These are phyloP conservation scores for Lutjanus campechanus DNA, from an alignment of 2,797 vertebrate species.

Conservation along the genomic window DNA sequence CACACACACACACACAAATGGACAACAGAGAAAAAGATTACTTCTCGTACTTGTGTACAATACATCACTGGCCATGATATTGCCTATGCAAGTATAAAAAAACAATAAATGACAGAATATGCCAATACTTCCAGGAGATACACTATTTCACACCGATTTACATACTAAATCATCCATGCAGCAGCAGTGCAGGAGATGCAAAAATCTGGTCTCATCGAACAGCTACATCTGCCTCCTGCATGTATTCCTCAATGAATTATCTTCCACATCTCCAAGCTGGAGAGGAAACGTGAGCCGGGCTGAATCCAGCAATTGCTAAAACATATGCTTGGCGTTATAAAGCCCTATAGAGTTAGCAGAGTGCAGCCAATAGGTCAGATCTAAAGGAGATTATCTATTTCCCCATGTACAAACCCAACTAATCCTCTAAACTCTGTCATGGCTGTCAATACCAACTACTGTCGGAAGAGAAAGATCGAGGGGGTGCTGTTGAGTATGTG, in stretches of 20 bases:
- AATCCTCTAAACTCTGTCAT: constrained; percentile 73
- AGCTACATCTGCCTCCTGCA: constrained; percentile 42
- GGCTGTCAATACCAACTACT: constrained; percentile 61
- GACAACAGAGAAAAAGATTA: not conserved
- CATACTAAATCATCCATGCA: not conserved
- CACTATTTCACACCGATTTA: not conserved
- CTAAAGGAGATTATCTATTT: constrained; percentile 75
- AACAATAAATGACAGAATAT: not conserved
- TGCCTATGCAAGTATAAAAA: not conserved
- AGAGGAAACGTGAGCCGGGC: constrained; percentile 34
- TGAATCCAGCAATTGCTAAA: constrained; percentile 57
- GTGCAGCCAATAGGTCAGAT: constrained; percentile 72
- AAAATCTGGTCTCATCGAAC: constrained; percentile 23
- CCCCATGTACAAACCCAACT: constrained; percentile 63
- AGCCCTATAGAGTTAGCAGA: constrained; percentile 60
- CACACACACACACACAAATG: not conserved
- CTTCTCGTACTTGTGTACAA: not conserved
- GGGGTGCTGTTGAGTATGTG: not conserved
- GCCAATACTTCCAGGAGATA: constrained; percentile 6
- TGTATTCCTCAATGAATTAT: constrained; percentile 47
- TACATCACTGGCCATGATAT: not conserved
- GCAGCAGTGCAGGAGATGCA: constrained; percentile 35
- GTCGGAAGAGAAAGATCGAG: constrained; percentile 6
- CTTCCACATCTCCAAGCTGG: constrained; percentile 48
- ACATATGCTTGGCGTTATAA: constrained; percentile 71